These are phyloP conservation scores for Serinus canaria DNA, from an alignment of 2,113 vertebrate species.

Conservation along the genomic window DNA sequence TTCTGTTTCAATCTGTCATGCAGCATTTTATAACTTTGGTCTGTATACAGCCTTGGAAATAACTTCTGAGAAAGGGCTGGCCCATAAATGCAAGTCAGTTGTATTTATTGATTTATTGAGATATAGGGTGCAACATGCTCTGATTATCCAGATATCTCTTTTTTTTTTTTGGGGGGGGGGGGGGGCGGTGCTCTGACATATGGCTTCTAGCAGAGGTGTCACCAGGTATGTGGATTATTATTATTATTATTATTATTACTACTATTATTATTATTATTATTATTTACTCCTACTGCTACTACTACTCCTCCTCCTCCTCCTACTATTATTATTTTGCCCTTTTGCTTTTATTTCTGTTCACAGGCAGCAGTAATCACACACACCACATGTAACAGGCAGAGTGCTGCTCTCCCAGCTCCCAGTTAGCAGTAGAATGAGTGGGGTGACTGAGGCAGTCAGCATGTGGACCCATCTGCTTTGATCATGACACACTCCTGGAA, in stretches of 20 bases:
- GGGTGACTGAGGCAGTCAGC: not conserved
- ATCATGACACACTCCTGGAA: not conserved
- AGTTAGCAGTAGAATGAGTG: not conserved
- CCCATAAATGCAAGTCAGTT: not conserved
- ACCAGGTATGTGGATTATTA: not conserved
- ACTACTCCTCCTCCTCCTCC: too few relatives aligned
- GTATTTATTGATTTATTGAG: not conserved
- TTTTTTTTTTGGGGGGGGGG: not conserved
- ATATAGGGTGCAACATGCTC: not conserved
- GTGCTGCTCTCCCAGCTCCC: not conserved
- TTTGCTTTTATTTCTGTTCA: not conserved
- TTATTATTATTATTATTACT: not conserved
- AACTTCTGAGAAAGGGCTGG: not conserved
- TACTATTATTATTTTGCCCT: not conserved
- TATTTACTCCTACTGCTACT: not conserved
- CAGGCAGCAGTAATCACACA: not conserved
- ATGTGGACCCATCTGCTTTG: not conserved
- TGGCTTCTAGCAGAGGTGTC: not conserved
- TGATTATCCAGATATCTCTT: not conserved
- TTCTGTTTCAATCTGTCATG: not conserved
- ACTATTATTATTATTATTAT: not conserved
- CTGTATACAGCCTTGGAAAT: not conserved
- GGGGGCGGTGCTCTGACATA: not conserved
- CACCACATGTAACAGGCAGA: not conserved
- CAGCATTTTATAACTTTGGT: not conserved